A percentile compares a stretch with the other conserved stretches of the same genome.
These are phyloP conservation scores for Congeria kusceri DNA, from an alignment of 2,888 invertebrate genomes.

Conservation along the genomic window DNA sequence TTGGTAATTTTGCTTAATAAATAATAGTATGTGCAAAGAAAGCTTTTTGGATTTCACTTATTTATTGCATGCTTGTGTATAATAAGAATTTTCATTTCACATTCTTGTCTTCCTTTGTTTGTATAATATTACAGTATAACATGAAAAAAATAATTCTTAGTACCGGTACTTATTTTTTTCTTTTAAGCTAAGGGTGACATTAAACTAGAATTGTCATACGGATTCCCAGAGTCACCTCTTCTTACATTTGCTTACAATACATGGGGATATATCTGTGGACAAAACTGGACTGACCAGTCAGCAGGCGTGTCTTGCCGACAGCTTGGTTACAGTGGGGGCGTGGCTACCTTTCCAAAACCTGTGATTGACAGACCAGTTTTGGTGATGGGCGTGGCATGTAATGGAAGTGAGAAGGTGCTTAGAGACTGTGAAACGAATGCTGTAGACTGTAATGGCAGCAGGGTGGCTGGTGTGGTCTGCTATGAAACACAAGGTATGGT, in stretches of 20 bases:
- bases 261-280: slow-evolving; percentile 88
- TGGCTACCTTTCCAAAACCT: slow-evolving; percentile 47
- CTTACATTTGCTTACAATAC: slow-evolving; percentile 89
- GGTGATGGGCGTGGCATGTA: slow-evolving; percentile 60
- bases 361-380: slow-evolving; percentile 54
- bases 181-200: slow-evolving; percentile 13
- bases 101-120: neutral
- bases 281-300: slow-evolving; percentile 69
- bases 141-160: too few species aligned
- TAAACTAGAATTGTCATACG: slow-evolving; percentile 22
- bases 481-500: slow-evolving; percentile 31
- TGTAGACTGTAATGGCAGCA: slow-evolving; percentile 51
- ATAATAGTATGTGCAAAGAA: too few species aligned
- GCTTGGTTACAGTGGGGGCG: slow-evolving; percentile 86
- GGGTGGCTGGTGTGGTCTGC: slow-evolving; percentile 68
- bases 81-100: neutral
- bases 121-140: too few species aligned
- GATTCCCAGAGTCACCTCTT: slow-evolving; percentile 84
- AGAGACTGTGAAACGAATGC: slow-evolving; percentile 47
- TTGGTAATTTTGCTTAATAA: too few species aligned
- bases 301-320: slow-evolving; percentile 68
- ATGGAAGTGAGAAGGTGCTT: slow-evolving; percentile 62
- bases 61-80: too few species aligned
- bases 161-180: too few species aligned
- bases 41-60: too few species aligned